Conservation (phyloP, 2,113 vertebrate genomes). For the Leucosticte australis region DNA sequence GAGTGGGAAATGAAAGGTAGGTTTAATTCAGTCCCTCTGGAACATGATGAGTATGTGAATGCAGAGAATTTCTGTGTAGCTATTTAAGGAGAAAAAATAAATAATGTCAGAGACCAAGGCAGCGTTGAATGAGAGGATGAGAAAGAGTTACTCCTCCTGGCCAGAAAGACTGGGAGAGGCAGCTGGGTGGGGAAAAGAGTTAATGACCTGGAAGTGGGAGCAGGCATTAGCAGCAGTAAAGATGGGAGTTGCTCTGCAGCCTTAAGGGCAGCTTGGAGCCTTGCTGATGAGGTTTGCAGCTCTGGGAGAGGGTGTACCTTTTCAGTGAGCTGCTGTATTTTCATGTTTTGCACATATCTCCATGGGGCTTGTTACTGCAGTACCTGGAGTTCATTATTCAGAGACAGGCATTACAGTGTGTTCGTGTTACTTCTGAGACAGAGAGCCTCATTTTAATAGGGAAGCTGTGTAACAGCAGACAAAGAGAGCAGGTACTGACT, state of each 20-base stretch:
- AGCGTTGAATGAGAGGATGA: background rate
- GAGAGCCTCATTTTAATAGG: constrained; percentile 26
- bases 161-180: constrained; percentile 49
- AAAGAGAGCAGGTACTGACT: constrained; percentile 58
- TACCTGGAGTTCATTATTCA: constrained; percentile 43
- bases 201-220: constrained; percentile 62
- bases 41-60: background rate
- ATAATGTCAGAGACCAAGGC: background rate
- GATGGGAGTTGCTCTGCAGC: constrained; percentile 24
- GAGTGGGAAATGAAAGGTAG: background rate
- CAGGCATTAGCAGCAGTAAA: constrained; percentile 15
- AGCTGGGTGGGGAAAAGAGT: constrained; percentile 41
- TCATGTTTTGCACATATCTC: constrained; percentile 15
- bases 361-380: constrained; percentile 26
- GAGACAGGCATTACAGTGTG: background rate
- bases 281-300: background rate
- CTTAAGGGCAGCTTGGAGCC: constrained; percentile 3
- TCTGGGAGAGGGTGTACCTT: background rate
- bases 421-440: constrained; percentile 16
- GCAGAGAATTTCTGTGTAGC: background rate
- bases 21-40: background rate
- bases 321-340: background rate
- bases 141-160: constrained; percentile 35
- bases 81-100: background rate
- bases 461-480: constrained; percentile 25